These are phyloP conservation scores for Acrocera orbiculus DNA, from an alignment of 2,888 invertebrate species.

Conservation along the genomic window DNA sequence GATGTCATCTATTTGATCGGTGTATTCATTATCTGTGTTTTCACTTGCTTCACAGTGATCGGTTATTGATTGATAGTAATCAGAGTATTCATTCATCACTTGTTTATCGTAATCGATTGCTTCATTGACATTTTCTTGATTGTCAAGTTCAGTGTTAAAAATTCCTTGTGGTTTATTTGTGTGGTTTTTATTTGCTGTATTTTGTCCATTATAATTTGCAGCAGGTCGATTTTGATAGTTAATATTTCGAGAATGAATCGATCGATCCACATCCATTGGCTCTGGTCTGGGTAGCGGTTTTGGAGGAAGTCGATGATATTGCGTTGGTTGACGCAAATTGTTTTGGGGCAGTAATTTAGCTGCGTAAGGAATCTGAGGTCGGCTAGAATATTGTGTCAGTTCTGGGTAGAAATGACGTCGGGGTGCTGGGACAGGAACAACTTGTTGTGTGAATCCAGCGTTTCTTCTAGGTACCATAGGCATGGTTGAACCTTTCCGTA, in stretches of 20 bases:
- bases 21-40: no score
- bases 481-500: background rate
- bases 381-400: background rate
- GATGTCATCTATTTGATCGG: constrained; percentile 6
- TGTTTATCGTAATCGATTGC: background rate
- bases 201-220: background rate
- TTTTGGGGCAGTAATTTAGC: no score
- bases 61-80: background rate
- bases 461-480: constrained; percentile 2
- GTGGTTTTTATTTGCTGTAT: constrained; percentile 15
- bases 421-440: background rate
- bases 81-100: background rate
- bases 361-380: no score
- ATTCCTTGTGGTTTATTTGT: constrained; percentile 5
- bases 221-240: constrained; percentile 9
- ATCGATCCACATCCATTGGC: constrained; percentile 10
- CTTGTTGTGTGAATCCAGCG: no score
- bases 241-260: constrained; percentile 6
- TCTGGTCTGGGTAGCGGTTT: constrained; percentile 9
- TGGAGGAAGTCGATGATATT: no score
- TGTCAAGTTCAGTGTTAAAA: background rate
- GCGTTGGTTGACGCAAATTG: background rate
- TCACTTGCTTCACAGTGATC: no score
- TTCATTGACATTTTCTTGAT: background rate
- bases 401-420: constrained; percentile 1